Evolutionary conservation across 2,797 vertebrate genomes (phyloP).

Genomic region (Vireo griseus): DNA sequence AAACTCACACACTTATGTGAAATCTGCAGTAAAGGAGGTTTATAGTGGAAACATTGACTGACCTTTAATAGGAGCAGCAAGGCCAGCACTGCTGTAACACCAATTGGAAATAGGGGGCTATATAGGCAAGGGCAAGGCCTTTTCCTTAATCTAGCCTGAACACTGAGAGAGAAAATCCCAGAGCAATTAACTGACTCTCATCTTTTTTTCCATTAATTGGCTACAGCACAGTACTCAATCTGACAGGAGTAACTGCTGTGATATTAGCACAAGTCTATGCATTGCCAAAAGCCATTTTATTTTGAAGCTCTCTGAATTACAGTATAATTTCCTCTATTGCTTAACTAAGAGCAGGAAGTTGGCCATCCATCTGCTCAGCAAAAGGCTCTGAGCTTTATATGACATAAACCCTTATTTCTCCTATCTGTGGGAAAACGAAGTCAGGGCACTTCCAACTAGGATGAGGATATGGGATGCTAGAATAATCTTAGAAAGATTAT

Average conservation of each 20-base stretch:
- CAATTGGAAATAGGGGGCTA: constrained; percentile 1
- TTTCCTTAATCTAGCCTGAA: constrained; percentile 2
- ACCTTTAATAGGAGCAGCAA: neutral
- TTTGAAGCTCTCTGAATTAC: constrained; percentile 16
- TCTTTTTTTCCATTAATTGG: constrained; percentile 46
- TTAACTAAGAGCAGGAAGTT: constrained; percentile 31
- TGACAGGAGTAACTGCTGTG: constrained; percentile 36
- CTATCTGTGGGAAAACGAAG: constrained; percentile 12
- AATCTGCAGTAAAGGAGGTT: neutral
- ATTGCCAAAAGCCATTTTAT: constrained; percentile 34
- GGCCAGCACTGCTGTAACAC: constrained; percentile 16
- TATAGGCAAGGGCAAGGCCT: neutral
- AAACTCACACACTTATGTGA: neutral
- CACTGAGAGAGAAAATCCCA: constrained; percentile 9
- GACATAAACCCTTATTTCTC: neutral
- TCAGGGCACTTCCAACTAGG: neutral
- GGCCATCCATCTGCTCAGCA: neutral
- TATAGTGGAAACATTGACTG: constrained; percentile 59
- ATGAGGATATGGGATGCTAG: neutral
- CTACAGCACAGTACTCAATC: neutral
- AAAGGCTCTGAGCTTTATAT: neutral
- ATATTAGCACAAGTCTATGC: neutral
- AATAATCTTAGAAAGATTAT: neutral
- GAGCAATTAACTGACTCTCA: neutral
- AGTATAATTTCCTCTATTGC: constrained; percentile 42